Conservation (phyloP, 2,888 invertebrate species). For the Chalcosyrphus nemorum region DNA sequence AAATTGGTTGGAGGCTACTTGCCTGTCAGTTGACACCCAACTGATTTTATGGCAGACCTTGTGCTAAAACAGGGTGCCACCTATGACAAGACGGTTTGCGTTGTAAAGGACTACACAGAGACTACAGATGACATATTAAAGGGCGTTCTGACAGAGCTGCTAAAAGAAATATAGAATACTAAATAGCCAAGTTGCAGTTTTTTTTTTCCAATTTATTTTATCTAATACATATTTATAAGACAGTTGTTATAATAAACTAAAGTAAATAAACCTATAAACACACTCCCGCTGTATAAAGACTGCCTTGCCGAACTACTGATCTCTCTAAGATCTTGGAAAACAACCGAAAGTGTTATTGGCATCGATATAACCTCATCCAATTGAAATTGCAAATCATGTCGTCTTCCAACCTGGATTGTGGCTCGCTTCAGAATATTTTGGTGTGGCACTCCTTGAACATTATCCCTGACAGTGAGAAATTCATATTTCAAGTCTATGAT, state of each 20-base stretch:
- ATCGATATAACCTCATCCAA: conserved; percentile 77
- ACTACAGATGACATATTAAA: too few relatives aligned
- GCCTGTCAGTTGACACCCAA: too few relatives aligned
- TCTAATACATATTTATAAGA: too few relatives aligned
- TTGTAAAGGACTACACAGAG: too few relatives aligned
- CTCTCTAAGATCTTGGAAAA: conserved; percentile 77
- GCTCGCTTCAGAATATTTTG: conserved; percentile 78
- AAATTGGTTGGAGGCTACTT: too few relatives aligned
- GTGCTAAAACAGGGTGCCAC: too few relatives aligned
- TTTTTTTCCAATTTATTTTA: too few relatives aligned
- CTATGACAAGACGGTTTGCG: too few relatives aligned
- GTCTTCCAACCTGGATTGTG: conserved; percentile 76
- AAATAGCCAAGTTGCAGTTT: too few relatives aligned
- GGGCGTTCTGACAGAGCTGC: too few relatives aligned
- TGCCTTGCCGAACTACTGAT: not conserved
- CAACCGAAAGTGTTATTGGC: conserved; percentile 78
- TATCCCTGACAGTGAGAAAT: conserved; percentile 76
- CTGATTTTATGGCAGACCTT: too few relatives aligned
- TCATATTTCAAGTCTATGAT: conserved; percentile 78
- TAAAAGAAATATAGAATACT: too few relatives aligned
- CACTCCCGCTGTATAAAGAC: not conserved
- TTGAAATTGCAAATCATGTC: conserved; percentile 79
- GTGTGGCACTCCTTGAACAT: conserved; percentile 70
- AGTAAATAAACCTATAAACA: not conserved
- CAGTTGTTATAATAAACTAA: not conserved